phyloP scores from a whole-genome alignment of 2,888 invertebrate genomes.

The Ischnura elegans region DNA sequence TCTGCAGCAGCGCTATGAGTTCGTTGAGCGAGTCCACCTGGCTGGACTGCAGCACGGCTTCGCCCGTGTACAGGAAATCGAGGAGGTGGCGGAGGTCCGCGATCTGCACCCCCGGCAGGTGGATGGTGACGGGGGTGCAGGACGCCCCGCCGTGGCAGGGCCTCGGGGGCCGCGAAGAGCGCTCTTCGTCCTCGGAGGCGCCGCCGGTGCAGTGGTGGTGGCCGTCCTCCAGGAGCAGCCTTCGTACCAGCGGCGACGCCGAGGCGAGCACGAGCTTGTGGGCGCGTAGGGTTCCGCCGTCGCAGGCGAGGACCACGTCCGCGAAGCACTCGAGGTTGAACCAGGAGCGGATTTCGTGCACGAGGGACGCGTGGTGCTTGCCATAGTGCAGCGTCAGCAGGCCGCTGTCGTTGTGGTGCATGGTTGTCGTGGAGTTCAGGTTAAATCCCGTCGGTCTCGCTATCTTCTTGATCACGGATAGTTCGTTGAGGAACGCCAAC shows the following conservation, averaged over 20 bases:
- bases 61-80: slow-evolving; percentile 92
- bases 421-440: slow-evolving; percentile 49
- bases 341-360: slow-evolving; percentile 93
- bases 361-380: slow-evolving; percentile 95
- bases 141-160: slow-evolving; percentile 38
- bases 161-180: slow-evolving; percentile 81
- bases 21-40: slow-evolving; percentile 62
- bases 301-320: slow-evolving; percentile 91
- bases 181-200: slow-evolving; percentile 81
- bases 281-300: slow-evolving; percentile 89
- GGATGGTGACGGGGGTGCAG: slow-evolving; percentile 83
- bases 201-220: slow-evolving; percentile 79
- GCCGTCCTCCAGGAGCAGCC: slow-evolving; percentile 75
- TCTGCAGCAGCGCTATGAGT: slow-evolving; percentile 54
- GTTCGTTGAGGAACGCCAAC: slow-evolving; percentile 3
- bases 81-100: slow-evolving; percentile 90
- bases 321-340: slow-evolving; percentile 92
- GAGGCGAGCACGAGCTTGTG: slow-evolving; percentile 93
- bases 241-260: slow-evolving; percentile 91
- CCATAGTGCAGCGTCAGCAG: slow-evolving; percentile 95
- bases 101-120: slow-evolving; percentile 90
- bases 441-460: slow-evolving; percentile 18
- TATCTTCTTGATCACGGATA: slow-evolving; percentile 48
- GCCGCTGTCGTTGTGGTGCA: slow-evolving; percentile 75
- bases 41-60: slow-evolving; percentile 81